These are phyloP conservation scores for Arremon brunneinucha DNA, from an alignment of 2,797 vertebrate genomes.

Conservation along the genomic window DNA sequence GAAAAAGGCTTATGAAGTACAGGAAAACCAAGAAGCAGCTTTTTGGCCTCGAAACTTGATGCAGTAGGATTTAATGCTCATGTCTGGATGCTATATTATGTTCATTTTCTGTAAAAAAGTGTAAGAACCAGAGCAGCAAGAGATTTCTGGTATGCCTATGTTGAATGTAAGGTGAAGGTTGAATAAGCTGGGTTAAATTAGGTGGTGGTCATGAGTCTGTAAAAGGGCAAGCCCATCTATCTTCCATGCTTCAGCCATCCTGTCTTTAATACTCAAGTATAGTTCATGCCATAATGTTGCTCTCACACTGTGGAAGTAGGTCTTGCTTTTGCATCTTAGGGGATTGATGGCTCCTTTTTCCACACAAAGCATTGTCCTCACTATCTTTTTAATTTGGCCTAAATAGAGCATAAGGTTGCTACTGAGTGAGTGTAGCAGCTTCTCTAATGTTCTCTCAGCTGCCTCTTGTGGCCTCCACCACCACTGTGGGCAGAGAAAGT, in stretches of 20 bases:
- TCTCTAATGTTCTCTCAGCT: background rate
- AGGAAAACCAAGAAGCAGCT: background rate
- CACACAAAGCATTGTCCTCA: fast-evolving
- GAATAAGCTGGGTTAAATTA: background rate
- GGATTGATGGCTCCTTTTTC: background rate
- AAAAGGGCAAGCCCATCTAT: background rate
- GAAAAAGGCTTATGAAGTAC: background rate
- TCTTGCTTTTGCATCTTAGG: background rate
- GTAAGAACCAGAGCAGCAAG: background rate
- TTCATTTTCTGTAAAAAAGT: background rate
- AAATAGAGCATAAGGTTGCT: background rate
- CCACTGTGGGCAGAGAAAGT: background rate
- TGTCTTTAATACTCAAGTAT: background rate
- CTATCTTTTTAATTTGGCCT: background rate
- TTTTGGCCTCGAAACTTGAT: background rate
- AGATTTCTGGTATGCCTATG: background rate
- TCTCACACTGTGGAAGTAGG: background rate
- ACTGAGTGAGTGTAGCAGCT: background rate
- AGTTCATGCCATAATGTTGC: background rate
- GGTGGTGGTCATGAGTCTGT: background rate
- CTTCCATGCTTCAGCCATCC: background rate
- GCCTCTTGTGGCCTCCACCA: background rate
- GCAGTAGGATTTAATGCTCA: background rate
- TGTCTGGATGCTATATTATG: background rate
- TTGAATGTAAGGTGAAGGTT: background rate